Conservation (phyloP, 2,113 vertebrate genomes). For the Paracyprichromis sp. region DNA sequence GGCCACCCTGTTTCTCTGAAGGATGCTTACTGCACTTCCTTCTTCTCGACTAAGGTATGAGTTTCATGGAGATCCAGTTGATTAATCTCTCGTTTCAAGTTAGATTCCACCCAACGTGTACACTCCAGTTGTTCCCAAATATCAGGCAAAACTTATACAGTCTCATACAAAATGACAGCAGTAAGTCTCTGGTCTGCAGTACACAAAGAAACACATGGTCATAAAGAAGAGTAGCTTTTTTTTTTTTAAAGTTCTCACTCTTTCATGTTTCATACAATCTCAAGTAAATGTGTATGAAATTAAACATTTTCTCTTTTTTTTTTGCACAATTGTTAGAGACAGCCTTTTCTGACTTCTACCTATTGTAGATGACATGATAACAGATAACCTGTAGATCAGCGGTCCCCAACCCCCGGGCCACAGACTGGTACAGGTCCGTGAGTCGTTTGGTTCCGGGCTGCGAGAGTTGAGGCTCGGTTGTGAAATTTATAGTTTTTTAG, state of each 20-base stretch:
- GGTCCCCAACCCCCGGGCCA: background rate
- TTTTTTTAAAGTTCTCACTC: background rate
- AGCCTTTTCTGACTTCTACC: background rate
- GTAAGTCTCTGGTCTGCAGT: background rate
- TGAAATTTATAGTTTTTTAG: background rate
- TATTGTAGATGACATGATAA: background rate
- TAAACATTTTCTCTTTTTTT: background rate
- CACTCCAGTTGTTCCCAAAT: background rate
- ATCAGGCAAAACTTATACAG: background rate
- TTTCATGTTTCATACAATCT: background rate
- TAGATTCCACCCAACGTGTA: background rate
- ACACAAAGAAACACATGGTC: background rate
- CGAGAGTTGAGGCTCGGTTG: background rate
- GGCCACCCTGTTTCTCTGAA: background rate
- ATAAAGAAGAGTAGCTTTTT: background rate
- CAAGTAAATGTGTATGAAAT: background rate
- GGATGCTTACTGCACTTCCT: background rate
- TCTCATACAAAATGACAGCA: background rate
- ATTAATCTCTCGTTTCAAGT: background rate
- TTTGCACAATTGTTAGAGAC: background rate
- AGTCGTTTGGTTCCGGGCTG: fast-evolving
- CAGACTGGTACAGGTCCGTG: background rate
- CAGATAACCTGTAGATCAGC: background rate
- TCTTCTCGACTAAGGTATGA: background rate
- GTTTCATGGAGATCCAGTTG: background rate